Percentiles rank a stretch among this genome's conserved stretches.
Evolutionary conservation across 2,888 invertebrate genomes (phyloP).

Genomic region (Heliconius aoede): DNA sequence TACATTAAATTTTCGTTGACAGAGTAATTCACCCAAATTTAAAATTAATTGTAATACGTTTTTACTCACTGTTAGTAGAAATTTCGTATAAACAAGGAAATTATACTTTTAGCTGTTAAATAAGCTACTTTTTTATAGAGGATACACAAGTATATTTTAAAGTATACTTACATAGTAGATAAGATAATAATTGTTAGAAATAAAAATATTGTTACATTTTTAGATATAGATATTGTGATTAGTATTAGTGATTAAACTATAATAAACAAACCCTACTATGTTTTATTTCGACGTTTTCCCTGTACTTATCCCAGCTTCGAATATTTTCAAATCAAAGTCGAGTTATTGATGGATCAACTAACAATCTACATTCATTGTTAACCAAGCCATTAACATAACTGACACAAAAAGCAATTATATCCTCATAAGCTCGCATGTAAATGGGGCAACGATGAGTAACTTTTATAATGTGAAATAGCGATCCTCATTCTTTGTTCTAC

Average conservation of each 20-base stretch:
- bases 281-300: background rate
- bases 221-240: background rate
- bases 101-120: background rate
- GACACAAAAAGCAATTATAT: constrained; percentile 41
- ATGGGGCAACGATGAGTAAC: constrained; percentile 47
- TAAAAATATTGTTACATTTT: background rate
- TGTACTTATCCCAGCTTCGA: background rate
- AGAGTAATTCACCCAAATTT: background rate
- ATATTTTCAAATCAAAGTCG: background rate
- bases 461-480: constrained; percentile 51
- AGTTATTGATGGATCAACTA: constrained; percentile 19
- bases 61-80: background rate
- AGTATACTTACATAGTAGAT: too few species aligned
- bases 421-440: constrained; percentile 44
- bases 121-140: too few species aligned
- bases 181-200: background rate
- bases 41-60: background rate
- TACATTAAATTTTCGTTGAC: background rate
- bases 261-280: background rate
- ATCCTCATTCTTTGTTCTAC: constrained; percentile 58
- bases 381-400: constrained; percentile 25
- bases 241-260: background rate
- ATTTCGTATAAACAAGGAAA: background rate
- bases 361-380: constrained; percentile 15
- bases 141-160: too few species aligned